phyloP scores from a whole-genome alignment of 2,797 vertebrate genomes.

The Apogon hyalosoma region DNA sequence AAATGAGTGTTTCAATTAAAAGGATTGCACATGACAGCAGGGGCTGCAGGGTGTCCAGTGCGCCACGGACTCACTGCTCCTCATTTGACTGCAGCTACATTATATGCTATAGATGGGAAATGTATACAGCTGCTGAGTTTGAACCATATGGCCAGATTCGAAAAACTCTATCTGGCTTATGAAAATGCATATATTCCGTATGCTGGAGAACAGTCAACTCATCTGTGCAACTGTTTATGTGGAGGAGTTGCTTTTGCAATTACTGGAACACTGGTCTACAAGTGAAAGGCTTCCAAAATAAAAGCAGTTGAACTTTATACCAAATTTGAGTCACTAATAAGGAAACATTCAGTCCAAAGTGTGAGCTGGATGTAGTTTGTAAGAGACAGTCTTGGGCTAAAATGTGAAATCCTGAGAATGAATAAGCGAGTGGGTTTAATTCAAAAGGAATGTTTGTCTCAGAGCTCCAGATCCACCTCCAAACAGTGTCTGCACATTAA shows the following conservation, averaged over 20 bases:
- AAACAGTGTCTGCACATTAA: no score
- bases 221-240: conserved; percentile 17
- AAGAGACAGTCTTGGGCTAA: no score
- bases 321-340: no score
- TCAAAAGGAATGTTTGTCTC: no score
- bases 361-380: no score
- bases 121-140: conserved; percentile 33
- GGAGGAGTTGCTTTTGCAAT: conserved; percentile 21
- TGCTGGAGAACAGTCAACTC: conserved; percentile 27
- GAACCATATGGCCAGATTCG: conserved; percentile 51
- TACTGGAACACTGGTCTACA: conserved; percentile 3
- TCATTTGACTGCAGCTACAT: conserved; percentile 34
- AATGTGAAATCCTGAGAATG: no score
- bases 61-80: conserved; percentile 11
- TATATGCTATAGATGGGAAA: conserved; percentile 13
- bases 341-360: no score
- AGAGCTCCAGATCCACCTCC: no score
- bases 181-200: conserved; percentile 58
- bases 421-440: no score
- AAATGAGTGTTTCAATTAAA: conserved; percentile 5
- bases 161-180: conserved; percentile 40
- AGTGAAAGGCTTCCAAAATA: no score
- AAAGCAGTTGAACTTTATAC: no score
- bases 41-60: background rate
- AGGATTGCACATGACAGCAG: conserved; percentile 17